A percentile compares a stretch with the other conserved stretches of the same genome.
phyloP scores from a whole-genome alignment of 2,888 invertebrate genomes.

The Eristalinus sepulchralis region DNA sequence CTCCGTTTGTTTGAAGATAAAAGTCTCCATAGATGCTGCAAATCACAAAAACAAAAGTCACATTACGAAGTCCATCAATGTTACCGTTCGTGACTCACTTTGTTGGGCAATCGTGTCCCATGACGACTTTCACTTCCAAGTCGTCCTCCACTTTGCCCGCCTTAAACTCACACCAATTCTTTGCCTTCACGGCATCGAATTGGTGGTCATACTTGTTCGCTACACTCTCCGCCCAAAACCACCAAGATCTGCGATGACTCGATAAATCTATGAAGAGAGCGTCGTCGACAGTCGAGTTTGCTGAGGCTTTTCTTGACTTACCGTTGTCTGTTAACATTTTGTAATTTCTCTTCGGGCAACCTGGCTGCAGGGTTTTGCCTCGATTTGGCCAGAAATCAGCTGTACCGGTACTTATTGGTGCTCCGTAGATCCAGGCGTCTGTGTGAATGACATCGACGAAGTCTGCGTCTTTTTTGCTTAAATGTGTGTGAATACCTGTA shows the following conservation, averaged over 20 bases:
- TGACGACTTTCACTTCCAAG: slow-evolving; percentile 73
- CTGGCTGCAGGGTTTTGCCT: slow-evolving; percentile 84
- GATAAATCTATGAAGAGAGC: slow-evolving; percentile 82
- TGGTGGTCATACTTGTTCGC: slow-evolving; percentile 76
- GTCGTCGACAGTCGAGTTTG: not conserved
- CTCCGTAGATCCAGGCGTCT: slow-evolving; percentile 84
- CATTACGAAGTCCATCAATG: not conserved
- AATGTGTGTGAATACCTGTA: slow-evolving; percentile 77
- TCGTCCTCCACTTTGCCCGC: slow-evolving; percentile 74
- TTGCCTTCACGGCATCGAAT: slow-evolving; percentile 83
- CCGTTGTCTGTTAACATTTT: slow-evolving; percentile 79
- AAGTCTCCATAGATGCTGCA: slow-evolving; percentile 78
- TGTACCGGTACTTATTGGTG: slow-evolving; percentile 83
- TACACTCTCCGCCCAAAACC: slow-evolving; percentile 84
- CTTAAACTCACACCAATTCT: slow-evolving; percentile 83
- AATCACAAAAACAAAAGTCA: slow-evolving; percentile 14
- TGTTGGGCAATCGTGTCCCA: slow-evolving; percentile 79
- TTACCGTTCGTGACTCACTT: slow-evolving; percentile 72
- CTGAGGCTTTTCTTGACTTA: slow-evolving; percentile 29
- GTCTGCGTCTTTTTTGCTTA: slow-evolving; percentile 82
- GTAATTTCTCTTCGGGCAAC: slow-evolving; percentile 82
- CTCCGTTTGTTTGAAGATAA: slow-evolving; percentile 80
- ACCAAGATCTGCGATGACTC: slow-evolving; percentile 85
- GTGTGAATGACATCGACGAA: slow-evolving; percentile 87
- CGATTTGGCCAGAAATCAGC: slow-evolving; percentile 85